Evolutionary conservation across 2,888 invertebrate genomes (phyloP).

Genomic region (Ophion ellenae): DNA sequence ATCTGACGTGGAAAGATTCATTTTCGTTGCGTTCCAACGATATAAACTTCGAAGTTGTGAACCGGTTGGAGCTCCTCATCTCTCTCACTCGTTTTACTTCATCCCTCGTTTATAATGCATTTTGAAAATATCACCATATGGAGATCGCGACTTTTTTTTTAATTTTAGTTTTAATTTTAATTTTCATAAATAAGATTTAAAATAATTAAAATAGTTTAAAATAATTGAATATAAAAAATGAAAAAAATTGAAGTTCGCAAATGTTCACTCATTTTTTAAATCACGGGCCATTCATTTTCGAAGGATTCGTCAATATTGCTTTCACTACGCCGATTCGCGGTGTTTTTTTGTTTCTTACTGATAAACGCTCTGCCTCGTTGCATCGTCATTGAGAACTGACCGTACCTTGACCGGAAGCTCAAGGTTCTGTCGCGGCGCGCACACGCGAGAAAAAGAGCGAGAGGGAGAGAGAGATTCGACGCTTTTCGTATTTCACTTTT

Average conservation of each 20-base stretch:
- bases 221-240: too few relatives aligned
- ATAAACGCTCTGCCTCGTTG: slow-evolving; percentile 35
- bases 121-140: background rate
- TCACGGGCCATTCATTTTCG: background rate
- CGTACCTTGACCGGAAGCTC: slow-evolving; percentile 65
- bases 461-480: slow-evolving; percentile 7
- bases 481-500: slow-evolving; percentile 48
- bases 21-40: too few relatives aligned
- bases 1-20: too few relatives aligned
- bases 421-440: slow-evolving; percentile 49
- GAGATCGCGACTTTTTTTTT: background rate
- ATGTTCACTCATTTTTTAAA: background rate
- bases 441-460: slow-evolving; percentile 22
- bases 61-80: too few relatives aligned
- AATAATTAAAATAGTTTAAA: too few relatives aligned
- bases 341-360: background rate
- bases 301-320: background rate
- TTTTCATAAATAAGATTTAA: too few relatives aligned
- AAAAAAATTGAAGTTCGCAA: background rate
- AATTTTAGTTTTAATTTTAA: too few relatives aligned
- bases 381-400: slow-evolving; percentile 35
- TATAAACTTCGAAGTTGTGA: too few relatives aligned
- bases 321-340: background rate
- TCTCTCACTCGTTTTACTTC: background rate
- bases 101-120: background rate